Conservation (phyloP, 2,113 vertebrate genomes). For the Brachyhypopomus gauderio region DNA sequence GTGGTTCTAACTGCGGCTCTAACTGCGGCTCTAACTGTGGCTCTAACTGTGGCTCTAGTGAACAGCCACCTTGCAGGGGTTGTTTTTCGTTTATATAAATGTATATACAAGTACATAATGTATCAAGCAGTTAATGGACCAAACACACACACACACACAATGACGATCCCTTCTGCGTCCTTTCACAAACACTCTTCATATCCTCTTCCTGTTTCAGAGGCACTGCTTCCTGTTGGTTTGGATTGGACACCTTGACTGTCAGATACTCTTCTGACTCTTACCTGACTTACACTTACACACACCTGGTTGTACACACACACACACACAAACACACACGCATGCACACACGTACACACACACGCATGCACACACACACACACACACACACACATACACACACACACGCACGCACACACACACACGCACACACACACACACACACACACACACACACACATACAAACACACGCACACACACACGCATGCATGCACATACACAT, state of each 20-base stretch:
- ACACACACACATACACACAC: slow-evolving; percentile 3
- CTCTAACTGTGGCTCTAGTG: too few species aligned
- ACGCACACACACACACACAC: neutral
- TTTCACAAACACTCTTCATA: slow-evolving; percentile 52
- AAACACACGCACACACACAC: slow-evolving; percentile 9
- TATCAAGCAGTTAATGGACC: too few species aligned
- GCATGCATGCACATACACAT: neutral
- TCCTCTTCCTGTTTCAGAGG: slow-evolving; percentile 52
- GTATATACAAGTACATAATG: too few species aligned
- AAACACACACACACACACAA: slow-evolving; percentile 26
- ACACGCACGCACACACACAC: slow-evolving; percentile 31
- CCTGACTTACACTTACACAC: slow-evolving; percentile 45
- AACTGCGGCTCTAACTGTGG: too few species aligned
- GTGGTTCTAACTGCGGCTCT: too few species aligned
- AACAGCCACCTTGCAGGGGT: too few species aligned
- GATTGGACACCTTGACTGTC: slow-evolving; percentile 48
- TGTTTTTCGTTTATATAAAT: too few species aligned
- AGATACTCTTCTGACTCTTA: slow-evolving; percentile 28
- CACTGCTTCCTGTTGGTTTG: slow-evolving; percentile 46
- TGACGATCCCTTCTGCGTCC: slow-evolving; percentile 43
- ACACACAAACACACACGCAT: too few species aligned
- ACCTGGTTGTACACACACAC: slow-evolving; percentile 23
- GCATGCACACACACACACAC: too few species aligned
- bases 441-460: slow-evolving; percentile 18
- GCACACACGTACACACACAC: too few species aligned